Conservation (phyloP, 2,113 vertebrate genomes). For the Riparia riparia region DNA sequence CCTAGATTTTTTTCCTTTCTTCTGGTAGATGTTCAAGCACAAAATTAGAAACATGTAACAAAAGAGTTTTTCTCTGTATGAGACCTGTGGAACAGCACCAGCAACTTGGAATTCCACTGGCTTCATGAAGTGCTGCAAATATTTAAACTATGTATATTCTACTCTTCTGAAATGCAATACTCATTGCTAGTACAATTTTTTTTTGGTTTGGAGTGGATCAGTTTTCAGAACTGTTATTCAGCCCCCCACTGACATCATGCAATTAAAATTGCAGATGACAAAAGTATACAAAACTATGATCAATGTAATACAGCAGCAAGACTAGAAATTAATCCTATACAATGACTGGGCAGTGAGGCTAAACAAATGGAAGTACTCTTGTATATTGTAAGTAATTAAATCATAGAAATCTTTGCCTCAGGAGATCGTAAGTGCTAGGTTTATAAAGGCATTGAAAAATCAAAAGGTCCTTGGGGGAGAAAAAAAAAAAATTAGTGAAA, state of each 20-base stretch:
- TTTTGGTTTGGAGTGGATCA: background rate
- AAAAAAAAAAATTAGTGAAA: background rate
- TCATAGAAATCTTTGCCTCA: background rate
- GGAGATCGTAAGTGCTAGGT: background rate
- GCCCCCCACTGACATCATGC: background rate
- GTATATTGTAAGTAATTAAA: background rate
- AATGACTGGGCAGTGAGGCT: background rate
- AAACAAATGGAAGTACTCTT: background rate
- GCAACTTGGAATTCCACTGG: background rate
- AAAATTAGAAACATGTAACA: background rate
- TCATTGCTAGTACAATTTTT: background rate
- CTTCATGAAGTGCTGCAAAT: background rate
- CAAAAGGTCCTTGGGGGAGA: background rate
- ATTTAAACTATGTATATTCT: background rate
- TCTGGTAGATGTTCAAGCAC: background rate
- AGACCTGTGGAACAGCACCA: background rate
- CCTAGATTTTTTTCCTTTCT: background rate
- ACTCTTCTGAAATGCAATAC: background rate
- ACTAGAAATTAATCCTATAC: background rate
- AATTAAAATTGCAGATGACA: background rate
- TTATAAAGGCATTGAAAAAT: background rate
- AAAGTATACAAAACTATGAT: background rate
- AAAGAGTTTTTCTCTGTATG: background rate
- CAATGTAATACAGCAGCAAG: background rate
- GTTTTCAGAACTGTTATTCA: background rate